Conservation (phyloP, 2,113 vertebrate species). For the Pseudopodoces humilis region DNA sequence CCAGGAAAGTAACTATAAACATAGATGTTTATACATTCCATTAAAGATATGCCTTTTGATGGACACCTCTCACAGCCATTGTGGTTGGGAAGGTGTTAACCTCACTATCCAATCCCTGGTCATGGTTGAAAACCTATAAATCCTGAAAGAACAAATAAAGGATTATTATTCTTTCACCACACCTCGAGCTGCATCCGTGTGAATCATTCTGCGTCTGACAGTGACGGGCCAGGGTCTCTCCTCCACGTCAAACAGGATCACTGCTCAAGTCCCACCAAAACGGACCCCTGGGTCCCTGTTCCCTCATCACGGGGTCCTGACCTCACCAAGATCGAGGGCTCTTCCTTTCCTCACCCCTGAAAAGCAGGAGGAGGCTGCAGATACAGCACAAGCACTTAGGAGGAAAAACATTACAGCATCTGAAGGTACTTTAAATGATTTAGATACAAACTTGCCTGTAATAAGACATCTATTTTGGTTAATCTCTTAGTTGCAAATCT, state of each 20-base stretch:
- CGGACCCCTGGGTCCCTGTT: neutral
- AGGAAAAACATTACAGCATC: constrained; percentile 54
- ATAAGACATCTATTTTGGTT: constrained; percentile 73
- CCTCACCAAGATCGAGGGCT: neutral
- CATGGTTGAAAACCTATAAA: no score
- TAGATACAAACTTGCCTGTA: constrained; percentile 66
- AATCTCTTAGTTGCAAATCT: constrained; percentile 71
- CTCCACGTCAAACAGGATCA: fast-evolving
- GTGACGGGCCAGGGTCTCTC: neutral
- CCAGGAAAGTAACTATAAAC: no score
- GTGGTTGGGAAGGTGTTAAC: no score
- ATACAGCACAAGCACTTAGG: neutral
- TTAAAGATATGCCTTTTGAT: no score
- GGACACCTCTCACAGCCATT: no score
- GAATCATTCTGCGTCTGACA: no score
- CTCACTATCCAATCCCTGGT: no score
- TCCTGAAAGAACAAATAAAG: no score
- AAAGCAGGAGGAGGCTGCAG: constrained; percentile 16
- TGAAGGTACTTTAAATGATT: constrained; percentile 70
- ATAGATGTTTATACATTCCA: no score
- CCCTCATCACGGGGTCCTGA: neutral
- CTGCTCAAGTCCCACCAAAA: neutral
- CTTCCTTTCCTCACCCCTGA: neutral
- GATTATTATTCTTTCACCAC: no score
- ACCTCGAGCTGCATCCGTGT: no score